Conservation (phyloP, 2,797 vertebrate genomes). For the Cyclopterus lumpus region DNA sequence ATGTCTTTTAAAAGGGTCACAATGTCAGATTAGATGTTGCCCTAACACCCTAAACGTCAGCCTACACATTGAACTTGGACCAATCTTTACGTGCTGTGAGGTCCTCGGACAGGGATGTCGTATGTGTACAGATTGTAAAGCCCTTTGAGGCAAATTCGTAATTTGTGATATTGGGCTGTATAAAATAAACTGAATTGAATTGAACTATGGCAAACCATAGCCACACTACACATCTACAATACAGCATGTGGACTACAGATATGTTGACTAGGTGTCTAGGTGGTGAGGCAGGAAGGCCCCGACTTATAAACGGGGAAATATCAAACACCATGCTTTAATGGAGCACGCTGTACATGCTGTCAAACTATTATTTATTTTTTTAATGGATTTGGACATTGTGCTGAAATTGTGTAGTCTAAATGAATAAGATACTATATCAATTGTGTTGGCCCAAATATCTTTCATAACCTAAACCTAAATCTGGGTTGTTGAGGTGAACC, state of each 20-base stretch:
- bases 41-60: background rate
- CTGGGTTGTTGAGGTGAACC: slow-evolving; percentile 27
- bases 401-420: background rate
- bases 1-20: background rate
- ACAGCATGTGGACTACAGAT: background rate
- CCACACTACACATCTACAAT: background rate
- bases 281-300: background rate
- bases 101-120: too few relatives aligned
- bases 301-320: background rate
- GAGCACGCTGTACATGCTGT: background rate
- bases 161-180: too few relatives aligned
- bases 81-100: background rate
- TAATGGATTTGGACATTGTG: too few relatives aligned
- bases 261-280: background rate
- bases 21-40: background rate
- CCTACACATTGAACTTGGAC: background rate
- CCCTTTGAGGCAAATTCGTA: too few relatives aligned
- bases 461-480: background rate
- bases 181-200: too few relatives aligned
- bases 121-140: too few relatives aligned
- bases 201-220: background rate
- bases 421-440: background rate
- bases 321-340: background rate
- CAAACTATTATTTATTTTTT: background rate
- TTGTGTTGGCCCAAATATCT: background rate